Conservation (phyloP, 2,888 invertebrate species). For the Myopa tessellatipennis region DNA sequence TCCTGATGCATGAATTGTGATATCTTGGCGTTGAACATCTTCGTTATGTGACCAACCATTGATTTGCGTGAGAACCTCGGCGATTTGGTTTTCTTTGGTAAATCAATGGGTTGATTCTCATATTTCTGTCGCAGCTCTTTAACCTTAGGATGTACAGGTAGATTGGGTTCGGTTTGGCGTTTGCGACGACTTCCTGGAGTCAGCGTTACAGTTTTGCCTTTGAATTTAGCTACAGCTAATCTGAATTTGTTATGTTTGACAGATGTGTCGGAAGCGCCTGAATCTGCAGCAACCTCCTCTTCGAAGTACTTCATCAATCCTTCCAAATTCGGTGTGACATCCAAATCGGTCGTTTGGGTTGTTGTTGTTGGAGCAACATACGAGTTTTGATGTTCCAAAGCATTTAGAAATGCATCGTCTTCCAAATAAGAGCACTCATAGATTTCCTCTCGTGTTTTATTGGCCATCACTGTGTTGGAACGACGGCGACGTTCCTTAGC, state of each 20-base stretch:
- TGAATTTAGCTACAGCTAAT: conserved; percentile 53
- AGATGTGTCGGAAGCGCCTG: conserved; percentile 43
- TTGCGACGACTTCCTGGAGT: conserved; percentile 39
- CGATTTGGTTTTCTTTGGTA: conserved; percentile 31
- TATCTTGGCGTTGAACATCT: conserved; percentile 61
- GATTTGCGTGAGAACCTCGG: conserved; percentile 47
- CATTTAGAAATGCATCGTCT: conserved; percentile 47
- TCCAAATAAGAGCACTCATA: conserved; percentile 1
- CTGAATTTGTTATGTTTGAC: conserved; percentile 54
- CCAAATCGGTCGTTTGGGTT: conserved; percentile 50
- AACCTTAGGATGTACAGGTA: conserved; percentile 41
- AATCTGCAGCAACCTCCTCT: conserved; percentile 55
- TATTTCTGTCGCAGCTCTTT: conserved; percentile 58
- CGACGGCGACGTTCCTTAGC: conserved; percentile 44
- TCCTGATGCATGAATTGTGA: conserved; percentile 54
- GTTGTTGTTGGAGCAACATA: conserved; percentile 45
- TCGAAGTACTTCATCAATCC: conserved; percentile 59
- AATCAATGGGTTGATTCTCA: conserved; percentile 45
- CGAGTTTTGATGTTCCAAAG: conserved; percentile 54
- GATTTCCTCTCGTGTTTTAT: neutral
- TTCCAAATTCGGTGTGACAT: conserved; percentile 45
- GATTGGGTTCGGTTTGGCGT: conserved; percentile 26
- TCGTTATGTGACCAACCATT: conserved; percentile 62
- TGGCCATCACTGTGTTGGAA: neutral
- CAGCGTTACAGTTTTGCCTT: conserved; percentile 45